A percentile compares a stretch with the other conserved stretches of the same genome.
These are phyloP conservation scores for Cossypha heuglini DNA, from an alignment of 2,797 vertebrate genomes.

Conservation along the genomic window DNA sequence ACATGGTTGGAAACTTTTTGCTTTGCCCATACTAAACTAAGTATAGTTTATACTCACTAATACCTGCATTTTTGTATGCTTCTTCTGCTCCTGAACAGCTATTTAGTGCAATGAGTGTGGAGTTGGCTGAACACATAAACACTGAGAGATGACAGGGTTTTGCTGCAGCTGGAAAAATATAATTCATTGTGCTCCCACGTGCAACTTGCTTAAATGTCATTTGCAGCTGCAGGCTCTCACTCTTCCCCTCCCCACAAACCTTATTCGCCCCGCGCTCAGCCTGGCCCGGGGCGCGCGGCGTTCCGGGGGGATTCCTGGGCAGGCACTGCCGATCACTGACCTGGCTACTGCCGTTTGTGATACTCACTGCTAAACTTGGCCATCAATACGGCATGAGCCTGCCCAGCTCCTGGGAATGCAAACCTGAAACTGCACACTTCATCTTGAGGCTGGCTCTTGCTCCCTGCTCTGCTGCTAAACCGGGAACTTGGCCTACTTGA, in stretches of 20 bases:
- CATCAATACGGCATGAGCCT: slow-evolving; percentile 97
- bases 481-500: slow-evolving; percentile 97
- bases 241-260: slow-evolving; percentile 65
- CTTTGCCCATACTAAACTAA: not conserved
- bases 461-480: slow-evolving; percentile 95
- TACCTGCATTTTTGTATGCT: not conserved
- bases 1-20: not conserved
- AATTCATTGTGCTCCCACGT: slow-evolving; percentile 88
- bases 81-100: not conserved
- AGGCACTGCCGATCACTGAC: slow-evolving; percentile 91
- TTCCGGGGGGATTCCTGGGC: slow-evolving; percentile 43
- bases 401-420: slow-evolving; percentile 90
- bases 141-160: slow-evolving; percentile 48
- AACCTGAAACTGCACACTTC: slow-evolving; percentile 92
- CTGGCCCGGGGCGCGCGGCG: slow-evolving; percentile 65
- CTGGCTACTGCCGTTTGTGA: slow-evolving; percentile 97
- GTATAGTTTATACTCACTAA: not conserved
- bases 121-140: slow-evolving; percentile 9
- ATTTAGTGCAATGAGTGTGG: not conserved
- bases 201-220: slow-evolving; percentile 94
- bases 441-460: slow-evolving; percentile 92
- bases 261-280: slow-evolving; percentile 80
- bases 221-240: slow-evolving; percentile 75
- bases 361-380: slow-evolving; percentile 96
- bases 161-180: slow-evolving; percentile 70